Evolutionary conservation across 2,797 vertebrate species (phyloP).

Genomic region (Intellagama lesueurii): DNA sequence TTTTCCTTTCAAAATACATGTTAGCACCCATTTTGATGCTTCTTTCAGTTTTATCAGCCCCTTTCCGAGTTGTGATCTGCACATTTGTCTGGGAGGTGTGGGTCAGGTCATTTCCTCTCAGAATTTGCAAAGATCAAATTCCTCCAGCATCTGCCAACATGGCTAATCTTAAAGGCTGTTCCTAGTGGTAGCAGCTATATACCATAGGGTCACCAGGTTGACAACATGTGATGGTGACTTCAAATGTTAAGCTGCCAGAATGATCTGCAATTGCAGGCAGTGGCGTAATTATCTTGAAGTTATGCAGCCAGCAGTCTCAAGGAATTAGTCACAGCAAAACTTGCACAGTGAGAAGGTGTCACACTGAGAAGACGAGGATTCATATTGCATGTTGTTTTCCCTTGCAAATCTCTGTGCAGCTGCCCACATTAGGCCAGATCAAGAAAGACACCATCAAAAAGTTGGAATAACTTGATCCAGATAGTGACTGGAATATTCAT

Average conservation of each 20-base stretch:
- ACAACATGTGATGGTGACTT: not conserved
- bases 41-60: too few species aligned
- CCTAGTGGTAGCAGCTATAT: not conserved
- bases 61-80: not conserved
- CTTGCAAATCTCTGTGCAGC: not conserved
- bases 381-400: not conserved
- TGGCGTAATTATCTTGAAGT: conserved; percentile 35
- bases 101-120: not conserved
- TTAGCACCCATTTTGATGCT: too few species aligned
- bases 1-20: too few species aligned
- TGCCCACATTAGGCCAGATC: not conserved
- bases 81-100: not conserved
- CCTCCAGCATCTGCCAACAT: not conserved
- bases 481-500: not conserved
- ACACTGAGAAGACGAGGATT: conserved; percentile 13
- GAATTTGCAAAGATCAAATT: not conserved
- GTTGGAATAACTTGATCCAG: not conserved
- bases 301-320: conserved; percentile 20
- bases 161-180: not conserved
- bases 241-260: conserved; percentile 29
- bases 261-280: conserved; percentile 1
- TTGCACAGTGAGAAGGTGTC: conserved; percentile 1
- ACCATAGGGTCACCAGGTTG: not conserved
- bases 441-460: not conserved
- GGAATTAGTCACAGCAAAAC: conserved; percentile 18